Conservation (phyloP, 2,888 invertebrate genomes). For the Pseudococcus viburni region DNA sequence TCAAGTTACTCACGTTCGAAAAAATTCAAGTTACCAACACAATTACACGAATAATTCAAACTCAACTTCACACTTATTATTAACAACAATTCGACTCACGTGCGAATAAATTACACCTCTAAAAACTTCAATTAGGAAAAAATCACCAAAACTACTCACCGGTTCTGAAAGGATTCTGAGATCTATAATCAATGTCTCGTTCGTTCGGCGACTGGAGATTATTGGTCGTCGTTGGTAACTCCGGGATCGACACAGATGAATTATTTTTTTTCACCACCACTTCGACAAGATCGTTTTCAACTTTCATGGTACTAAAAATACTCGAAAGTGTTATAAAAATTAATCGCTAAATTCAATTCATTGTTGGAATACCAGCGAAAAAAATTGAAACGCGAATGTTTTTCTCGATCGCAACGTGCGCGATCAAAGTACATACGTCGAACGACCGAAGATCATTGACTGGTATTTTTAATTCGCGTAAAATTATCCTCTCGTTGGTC, state of each 20-base stretch:
- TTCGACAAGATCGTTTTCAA: conserved; percentile 48
- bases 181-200: conserved; percentile 34
- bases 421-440: not conserved
- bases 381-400: too few species aligned
- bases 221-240: conserved; percentile 1
- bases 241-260: conserved; percentile 4
- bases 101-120: not conserved
- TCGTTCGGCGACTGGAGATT: not conserved
- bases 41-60: not conserved
- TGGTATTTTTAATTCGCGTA: conserved; percentile 40
- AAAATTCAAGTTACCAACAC: not conserved
- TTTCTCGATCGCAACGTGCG: not conserved
- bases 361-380: not conserved
- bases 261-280: conserved; percentile 25
- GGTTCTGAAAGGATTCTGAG: not conserved
- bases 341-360: not conserved
- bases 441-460: conserved; percentile 41
- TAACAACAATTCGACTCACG: not conserved
- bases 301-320: conserved; percentile 47
- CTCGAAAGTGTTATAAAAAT: not conserved
- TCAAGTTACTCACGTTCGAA: not conserved
- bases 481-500: conserved; percentile 17
- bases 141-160: not conserved
- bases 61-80: not conserved
- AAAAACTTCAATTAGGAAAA: not conserved